phyloP scores from a whole-genome alignment of 2,888 invertebrate genomes.

The Calliopum simillimum region DNA sequence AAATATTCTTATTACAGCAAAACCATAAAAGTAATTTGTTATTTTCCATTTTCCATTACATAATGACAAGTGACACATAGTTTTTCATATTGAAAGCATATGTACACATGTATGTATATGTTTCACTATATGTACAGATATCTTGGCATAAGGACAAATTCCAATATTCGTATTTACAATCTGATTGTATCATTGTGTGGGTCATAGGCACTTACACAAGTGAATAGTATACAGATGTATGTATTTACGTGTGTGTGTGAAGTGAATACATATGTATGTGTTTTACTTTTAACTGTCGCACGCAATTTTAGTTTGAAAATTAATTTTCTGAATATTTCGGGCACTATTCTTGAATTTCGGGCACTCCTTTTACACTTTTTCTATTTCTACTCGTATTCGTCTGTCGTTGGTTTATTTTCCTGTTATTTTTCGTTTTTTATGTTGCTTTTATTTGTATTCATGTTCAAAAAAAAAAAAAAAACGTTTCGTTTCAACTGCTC shows the following conservation, averaged over 20 bases:
- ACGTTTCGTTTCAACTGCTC: too few relatives aligned
- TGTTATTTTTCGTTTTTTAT: neutral
- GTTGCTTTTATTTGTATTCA: neutral
- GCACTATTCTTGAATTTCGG: neutral
- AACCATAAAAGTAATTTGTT: neutral
- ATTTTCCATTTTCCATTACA: neutral
- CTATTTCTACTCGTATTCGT: too few relatives aligned
- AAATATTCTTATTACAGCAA: neutral
- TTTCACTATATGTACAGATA: too few relatives aligned
- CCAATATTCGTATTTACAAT: constrained; percentile 46
- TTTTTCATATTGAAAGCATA: constrained; percentile 5
- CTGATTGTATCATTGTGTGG: constrained; percentile 46
- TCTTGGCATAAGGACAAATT: neutral
- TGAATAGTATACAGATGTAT: neutral
- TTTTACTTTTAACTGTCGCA: constrained; percentile 22
- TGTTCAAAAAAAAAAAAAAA: too few relatives aligned
- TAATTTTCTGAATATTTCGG: constrained; percentile 21
- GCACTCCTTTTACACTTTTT: constrained; percentile 7
- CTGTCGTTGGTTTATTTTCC: neutral
- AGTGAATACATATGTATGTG: neutral
- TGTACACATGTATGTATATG: neutral
- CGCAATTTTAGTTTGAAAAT: constrained; percentile 26
- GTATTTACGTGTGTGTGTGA: too few relatives aligned
- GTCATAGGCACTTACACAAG: constrained; percentile 33
- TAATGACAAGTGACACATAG: constrained; percentile 3